Base-by-base conservation (phyloP, 2,113 vertebrate species). In the Lepus timidus region DNA sequence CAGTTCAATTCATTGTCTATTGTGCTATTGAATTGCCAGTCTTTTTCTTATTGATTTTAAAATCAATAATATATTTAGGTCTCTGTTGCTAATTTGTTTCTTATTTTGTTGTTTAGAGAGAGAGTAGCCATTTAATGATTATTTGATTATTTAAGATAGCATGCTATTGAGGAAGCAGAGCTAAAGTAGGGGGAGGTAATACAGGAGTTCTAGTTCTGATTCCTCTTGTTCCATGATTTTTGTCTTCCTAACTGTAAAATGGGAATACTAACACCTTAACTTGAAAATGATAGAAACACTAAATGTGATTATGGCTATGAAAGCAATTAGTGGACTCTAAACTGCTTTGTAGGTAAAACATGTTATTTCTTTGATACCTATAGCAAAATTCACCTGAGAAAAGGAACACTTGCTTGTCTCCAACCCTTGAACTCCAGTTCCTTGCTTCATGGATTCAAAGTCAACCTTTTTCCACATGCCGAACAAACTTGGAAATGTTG, bases 21-120 rank as follows among this genome's bases (percentile, higher is more conserved):
- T 94, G 71, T 93, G 94, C 79, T 87, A 92, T 91, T 89, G 52
- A 71, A 80, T 74, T 93, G 49, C 55, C 80, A 64, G 52, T 86
- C 52, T 97, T 96, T 94, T 88, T 88, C 67, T 65, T 94, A 95
- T 89, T 94, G 93, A 96, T 94, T 96, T 96, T 25, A 81, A 86
- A 94, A 83, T 96, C 93, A 93, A 91, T 94, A 85, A 44, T 27
- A 16, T 94, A 94, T 95, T 95, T 94, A 93, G 76, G 31, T 91
- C 49, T 85, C 65, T 93, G 68, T 81, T 71, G 84, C 86, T 87
- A 94, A 94, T 89, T 88, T 91, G 51, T 94, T 86, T 96, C 39
- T 55, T 81, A 51, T 52, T 93, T 97, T 86, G 80, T 86, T 97
- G 33, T 96, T 97, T 91, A 87, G 71, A 95, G 71, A 33, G 64